Conservation (phyloP, 2,797 vertebrate genomes). For the Chelonia mydas region DNA sequence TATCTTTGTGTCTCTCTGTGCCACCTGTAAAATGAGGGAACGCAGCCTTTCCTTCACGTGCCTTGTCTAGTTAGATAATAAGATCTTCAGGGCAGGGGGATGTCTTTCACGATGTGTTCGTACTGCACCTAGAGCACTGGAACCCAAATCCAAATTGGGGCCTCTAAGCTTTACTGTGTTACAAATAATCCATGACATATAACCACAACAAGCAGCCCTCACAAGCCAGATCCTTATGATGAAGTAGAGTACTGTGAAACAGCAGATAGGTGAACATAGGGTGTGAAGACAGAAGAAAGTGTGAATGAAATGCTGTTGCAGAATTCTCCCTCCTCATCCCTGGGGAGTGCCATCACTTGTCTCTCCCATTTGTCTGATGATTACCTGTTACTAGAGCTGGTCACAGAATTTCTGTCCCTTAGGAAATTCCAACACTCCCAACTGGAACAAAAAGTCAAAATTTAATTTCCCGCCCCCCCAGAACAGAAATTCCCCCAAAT, state of each 20-base stretch:
- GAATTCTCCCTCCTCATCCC: background rate
- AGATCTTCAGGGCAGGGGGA: background rate
- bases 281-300: background rate
- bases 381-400: background rate
- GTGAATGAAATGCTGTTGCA: background rate
- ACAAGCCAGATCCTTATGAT: background rate
- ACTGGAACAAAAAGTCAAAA: background rate
- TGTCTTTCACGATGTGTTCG: background rate
- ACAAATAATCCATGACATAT: background rate
- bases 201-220: background rate
- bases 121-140: background rate
- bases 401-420: background rate
- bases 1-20: background rate
- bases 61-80: background rate
- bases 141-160: background rate
- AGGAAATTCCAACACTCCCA: too few species aligned
- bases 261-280: background rate
- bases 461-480: background rate
- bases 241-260: background rate
- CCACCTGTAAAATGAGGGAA: background rate
- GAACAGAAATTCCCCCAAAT: background rate
- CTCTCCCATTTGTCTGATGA: background rate
- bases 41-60: background rate
- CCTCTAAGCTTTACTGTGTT: background rate
- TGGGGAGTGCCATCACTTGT: background rate